Evolutionary conservation across 1,140 invertebrate genomes (phyloP).

Genomic region (Drosophila navojoa): DNA sequence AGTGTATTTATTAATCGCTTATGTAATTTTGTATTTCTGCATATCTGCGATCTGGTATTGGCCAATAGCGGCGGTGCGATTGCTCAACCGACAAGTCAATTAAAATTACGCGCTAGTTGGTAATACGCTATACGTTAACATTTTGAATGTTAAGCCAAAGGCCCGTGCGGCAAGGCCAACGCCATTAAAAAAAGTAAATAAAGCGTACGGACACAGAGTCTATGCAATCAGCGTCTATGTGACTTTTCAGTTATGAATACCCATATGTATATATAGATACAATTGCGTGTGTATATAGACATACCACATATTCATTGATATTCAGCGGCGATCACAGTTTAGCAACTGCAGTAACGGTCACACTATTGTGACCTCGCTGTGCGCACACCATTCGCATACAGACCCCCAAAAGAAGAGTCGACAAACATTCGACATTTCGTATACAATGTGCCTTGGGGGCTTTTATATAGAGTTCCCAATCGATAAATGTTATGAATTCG

Average conservation of each 20-base stretch:
- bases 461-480: slow-evolving; percentile 8
- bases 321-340: slow-evolving; percentile 57
- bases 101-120: slow-evolving; percentile 37
- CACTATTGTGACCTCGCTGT: slow-evolving; percentile 19
- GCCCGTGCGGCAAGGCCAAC: slow-evolving; percentile 60
- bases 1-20: background rate
- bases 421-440: too few relatives aligned
- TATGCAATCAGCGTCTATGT: slow-evolving; percentile 31
- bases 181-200: slow-evolving; percentile 60
- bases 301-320: slow-evolving; percentile 46
- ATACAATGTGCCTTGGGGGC: background rate
- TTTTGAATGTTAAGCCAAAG: slow-evolving; percentile 54
- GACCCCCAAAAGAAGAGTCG: too few relatives aligned
- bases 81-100: slow-evolving; percentile 38
- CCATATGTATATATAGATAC: background rate
- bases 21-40: background rate
- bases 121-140: slow-evolving; percentile 20
- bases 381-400: slow-evolving; percentile 23
- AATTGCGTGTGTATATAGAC: background rate
- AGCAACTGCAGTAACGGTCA: slow-evolving; percentile 64
- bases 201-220: slow-evolving; percentile 28
- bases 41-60: slow-evolving; percentile 10
- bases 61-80: slow-evolving; percentile 11
- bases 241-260: slow-evolving; percentile 17
- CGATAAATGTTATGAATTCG: slow-evolving; percentile 16